These are phyloP conservation scores for Toxonevra muliebris DNA, from an alignment of 2,888 invertebrate genomes.

Conservation along the genomic window DNA sequence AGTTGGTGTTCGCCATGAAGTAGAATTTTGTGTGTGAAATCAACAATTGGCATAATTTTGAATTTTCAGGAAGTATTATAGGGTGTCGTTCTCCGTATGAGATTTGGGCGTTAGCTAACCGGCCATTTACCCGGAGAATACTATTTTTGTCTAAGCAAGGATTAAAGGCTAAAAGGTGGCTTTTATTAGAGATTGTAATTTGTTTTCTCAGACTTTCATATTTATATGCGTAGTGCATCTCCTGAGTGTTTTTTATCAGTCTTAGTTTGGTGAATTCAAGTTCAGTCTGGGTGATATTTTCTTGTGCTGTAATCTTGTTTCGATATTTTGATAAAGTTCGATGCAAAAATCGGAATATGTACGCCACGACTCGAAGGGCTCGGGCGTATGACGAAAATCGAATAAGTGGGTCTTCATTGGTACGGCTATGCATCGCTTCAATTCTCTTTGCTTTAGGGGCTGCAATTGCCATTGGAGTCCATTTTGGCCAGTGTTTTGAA, in stretches of 20 bases:
- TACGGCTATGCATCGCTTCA: no score
- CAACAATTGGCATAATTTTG: constrained; percentile 14
- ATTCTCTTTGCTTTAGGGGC: no score
- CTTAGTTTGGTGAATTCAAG: neutral
- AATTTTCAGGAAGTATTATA: constrained; percentile 24
- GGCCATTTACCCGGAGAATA: constrained; percentile 24
- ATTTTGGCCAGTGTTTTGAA: constrained; percentile 25
- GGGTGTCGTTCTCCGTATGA: constrained; percentile 24
- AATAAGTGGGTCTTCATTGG: no score
- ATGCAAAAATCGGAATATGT: constrained; percentile 24
- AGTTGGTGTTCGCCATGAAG: constrained; percentile 30
- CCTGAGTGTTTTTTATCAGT: constrained; percentile 5
- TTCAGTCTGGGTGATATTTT: neutral
- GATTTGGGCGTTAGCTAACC: constrained; percentile 16
- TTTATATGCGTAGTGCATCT: constrained; percentile 2
- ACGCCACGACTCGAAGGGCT: constrained; percentile 19
- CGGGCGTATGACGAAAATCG: constrained; percentile 18
- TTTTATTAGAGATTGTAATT: neutral
- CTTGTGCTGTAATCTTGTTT: no score
- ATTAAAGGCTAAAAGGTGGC: constrained; percentile 18
- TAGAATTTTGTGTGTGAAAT: constrained; percentile 24
- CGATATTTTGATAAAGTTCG: no score
- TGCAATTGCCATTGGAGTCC: no score
- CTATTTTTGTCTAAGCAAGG: constrained; percentile 17
- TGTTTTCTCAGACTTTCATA: neutral